Evolutionary conservation across 1,140 invertebrate genomes (phyloP), one percentile per base, ranked within the genome.

Genomic region (Nomia melanderi): DNA sequence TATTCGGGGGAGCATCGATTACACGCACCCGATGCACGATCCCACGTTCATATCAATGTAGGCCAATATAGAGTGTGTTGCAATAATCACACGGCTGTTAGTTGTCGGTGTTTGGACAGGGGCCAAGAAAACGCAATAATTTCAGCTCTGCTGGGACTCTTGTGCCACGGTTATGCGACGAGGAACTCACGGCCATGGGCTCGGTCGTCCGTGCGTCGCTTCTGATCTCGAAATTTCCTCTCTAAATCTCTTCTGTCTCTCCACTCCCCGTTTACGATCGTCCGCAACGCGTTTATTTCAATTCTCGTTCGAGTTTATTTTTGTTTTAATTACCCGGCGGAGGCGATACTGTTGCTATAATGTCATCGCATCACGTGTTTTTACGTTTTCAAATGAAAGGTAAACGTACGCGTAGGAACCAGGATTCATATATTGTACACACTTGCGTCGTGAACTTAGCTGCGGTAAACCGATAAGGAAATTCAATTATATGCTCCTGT

Each of bases 121-220:
- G 57, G 86, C 88, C 88, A 88, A 86, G 81, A 79, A 83, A 88
- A 86, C 84, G 87, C 73, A 88, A 89, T 88, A 89, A 89, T 88
- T 89, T 88, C 83, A 77, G 81, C 71, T 78, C 85, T 86, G 82
- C 77, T 81, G 70, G 71, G 65, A 73, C 62, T 82, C 82, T 77
- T 85, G 86, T 85, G 73, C 79, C 83, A 64, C 60, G 78, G 54
- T 81, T 78, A 79, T 84, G 74, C 78, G 82, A 78, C 70, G 50
- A 77, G 72, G 39, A 53, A 78, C 69, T 84, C 82, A 84, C 72
- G 82, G 78, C 73, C 82, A 83, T 75, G 82, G 78, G 78, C 77
- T 83, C 59, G 65, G 76, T 73, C 69, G 62, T n/a, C 25, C 8
- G 50, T 44, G 47, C 53, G 57, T 56, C 47, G 56, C 31, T 72